Base-by-base conservation (phyloP, 2,888 invertebrate genomes). In the Drosophila ochracea region DNA sequence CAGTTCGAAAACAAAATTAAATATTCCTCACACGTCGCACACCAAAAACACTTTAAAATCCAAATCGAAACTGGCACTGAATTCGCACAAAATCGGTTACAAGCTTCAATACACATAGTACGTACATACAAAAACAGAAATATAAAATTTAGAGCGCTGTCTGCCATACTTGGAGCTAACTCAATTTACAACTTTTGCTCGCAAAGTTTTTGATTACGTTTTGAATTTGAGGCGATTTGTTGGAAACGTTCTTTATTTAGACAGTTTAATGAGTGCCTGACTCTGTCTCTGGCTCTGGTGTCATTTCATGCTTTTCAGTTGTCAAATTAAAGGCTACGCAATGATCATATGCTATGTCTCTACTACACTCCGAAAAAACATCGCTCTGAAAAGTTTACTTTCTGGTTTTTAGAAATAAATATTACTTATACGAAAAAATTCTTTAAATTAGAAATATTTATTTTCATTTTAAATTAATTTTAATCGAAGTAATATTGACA, bases 181-280 rank as follows among this genome's bases (percentile, higher is more conserved):
- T 83, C 90, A 90, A 87, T 90, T 87, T 87, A 88, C 86, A 90
- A 90, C 90, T 88, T 87, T 87, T 87, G 60, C 63, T 43, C 57
- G 39, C 57, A 57, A 65, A 39, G 47, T 65, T 61, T 68, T 68
- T 52, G 61, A 58, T 68, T 63, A 31, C 55, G 66, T 61, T 58
- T 59, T 50, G 39, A 31, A 50, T 55, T 55, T 41, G 39, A 49
- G 16, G 43, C 37, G 50, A 73, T 68, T 61, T 68, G 65, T 67
- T 66, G 58, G 61, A 80, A 76, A 57, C 61, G 57, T 77, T 80
- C 90, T 90, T 80, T 84, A 81, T 88, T 82, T 90, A 88, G 89
- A 88, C 90, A 87, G 73, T 78, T 85, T 90, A 85, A 90, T 87
- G 86, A 86, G 83, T 76, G 80, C 54, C 66, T 62, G 61, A 19